Base-by-base conservation (phyloP, 2,888 invertebrate species). In the Eristalis pertinax region DNA sequence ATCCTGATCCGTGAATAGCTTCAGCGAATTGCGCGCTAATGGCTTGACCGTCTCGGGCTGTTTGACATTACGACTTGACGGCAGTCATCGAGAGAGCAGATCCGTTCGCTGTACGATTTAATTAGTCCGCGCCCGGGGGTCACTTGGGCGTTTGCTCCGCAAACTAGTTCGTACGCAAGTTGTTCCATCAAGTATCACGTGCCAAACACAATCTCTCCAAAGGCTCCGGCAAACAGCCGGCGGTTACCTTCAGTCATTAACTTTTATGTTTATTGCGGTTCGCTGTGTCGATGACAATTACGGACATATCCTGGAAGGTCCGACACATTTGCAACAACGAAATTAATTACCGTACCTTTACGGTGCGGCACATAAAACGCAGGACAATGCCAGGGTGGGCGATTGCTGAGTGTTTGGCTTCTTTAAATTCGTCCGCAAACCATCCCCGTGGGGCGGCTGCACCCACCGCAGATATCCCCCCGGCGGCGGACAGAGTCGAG, bases 271-370 rank as follows among this genome's bases (percentile, higher is more conserved):
- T 83, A 86, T 86, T 70, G 74, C 19, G 72, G 67, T 63, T 50
- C 80, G 22, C 73, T 73, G 79, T 83, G 87, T 67, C 79, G 76
- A 76, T 84, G 87, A 87, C 87, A 87, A 87, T 87, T 87, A 84
- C 50, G 50, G 50, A 19, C 50, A 19, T 64, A 84, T 87, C 83
- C 78, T 56, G 32, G 56, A 69, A 68, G 41, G 19, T 15, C 70
- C 78, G 56, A 62, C 79, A 64, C 84, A 80, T 84, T 84, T 84
- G 76, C 76, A 80, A 64, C 84, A 84, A 24, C 68, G 79, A 76
- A 87, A 87, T 87, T 87, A 87, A 87, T 87, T 87, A 87, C 79
- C 87, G 87, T 76, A 65, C 78, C 60, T 60, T 60, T 26, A 60
- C 60, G 60, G 41, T 58, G 35, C 62, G 75, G 79, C 56, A 29